Conservation (phyloP, 2,113 vertebrate genomes). For the Clarias magur region DNA sequence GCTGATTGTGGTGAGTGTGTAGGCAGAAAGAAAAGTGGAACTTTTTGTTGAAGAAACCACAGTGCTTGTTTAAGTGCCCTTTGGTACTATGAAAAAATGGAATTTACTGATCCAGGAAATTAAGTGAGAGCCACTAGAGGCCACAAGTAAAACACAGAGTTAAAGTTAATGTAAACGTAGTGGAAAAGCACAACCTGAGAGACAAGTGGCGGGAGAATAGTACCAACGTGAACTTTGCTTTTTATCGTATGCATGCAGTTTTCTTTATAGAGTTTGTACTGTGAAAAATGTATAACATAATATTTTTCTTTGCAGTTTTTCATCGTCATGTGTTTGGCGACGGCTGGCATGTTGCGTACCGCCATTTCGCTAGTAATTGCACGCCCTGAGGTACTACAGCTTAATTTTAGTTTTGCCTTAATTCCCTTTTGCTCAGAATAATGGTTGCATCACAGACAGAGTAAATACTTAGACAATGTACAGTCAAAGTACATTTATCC, state of each 20-base stretch:
- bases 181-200: too few relatives aligned
- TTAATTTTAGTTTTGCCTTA: neutral
- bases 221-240: neutral
- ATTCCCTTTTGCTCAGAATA: neutral
- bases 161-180: too few relatives aligned
- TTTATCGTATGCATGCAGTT: neutral
- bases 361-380: neutral
- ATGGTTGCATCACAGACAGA: neutral
- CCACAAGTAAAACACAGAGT: neutral
- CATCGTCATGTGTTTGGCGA: neutral
- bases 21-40: neutral
- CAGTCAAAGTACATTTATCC: neutral
- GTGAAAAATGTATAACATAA: neutral
- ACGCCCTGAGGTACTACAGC: neutral
- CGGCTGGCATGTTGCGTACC: neutral
- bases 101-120: neutral
- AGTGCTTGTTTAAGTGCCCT: neutral
- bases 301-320: conserved; percentile 31
- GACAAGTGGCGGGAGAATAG: neutral
- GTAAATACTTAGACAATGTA: neutral
- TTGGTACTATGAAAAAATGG: too few relatives aligned
- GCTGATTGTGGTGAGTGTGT: conserved; percentile 38
- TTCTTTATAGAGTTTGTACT: neutral
- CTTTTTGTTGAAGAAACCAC: too few relatives aligned
- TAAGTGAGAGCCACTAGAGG: neutral